phyloP scores from a whole-genome alignment of 2,888 invertebrate species.

The Hedya salicella region DNA sequence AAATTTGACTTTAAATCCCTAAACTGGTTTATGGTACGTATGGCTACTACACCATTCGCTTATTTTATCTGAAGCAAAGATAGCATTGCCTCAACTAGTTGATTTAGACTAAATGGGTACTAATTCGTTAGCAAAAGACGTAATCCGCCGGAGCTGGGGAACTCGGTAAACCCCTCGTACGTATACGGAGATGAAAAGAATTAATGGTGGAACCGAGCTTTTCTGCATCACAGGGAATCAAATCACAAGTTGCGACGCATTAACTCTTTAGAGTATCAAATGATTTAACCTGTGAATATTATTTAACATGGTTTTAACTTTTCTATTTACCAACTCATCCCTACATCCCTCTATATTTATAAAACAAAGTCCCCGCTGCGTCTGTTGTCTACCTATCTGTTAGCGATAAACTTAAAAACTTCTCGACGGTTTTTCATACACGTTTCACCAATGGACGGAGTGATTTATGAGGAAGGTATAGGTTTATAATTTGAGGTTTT shows the following conservation, averaged over 20 bases:
- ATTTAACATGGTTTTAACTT: neutral
- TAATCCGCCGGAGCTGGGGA: slow-evolving; percentile 37
- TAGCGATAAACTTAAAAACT: too few relatives aligned
- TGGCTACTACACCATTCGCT: too few relatives aligned
- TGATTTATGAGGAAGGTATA: too few relatives aligned
- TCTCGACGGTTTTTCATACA: too few relatives aligned
- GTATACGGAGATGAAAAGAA: slow-evolving; percentile 53
- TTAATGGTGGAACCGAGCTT: slow-evolving; percentile 44
- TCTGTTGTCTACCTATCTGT: too few relatives aligned
- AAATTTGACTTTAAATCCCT: too few relatives aligned
- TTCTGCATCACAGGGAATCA: neutral
- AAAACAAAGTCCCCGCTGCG: too few relatives aligned
- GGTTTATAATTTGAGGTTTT: too few relatives aligned
- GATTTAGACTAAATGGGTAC: slow-evolving; percentile 35
- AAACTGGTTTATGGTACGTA: too few relatives aligned
- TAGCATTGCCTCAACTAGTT: slow-evolving; percentile 19
- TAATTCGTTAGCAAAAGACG: slow-evolving; percentile 38
- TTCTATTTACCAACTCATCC: too few relatives aligned
- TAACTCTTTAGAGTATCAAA: neutral
- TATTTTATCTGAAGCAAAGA: neutral
- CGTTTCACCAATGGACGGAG: too few relatives aligned
- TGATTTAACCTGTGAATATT: neutral
- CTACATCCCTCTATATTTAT: too few relatives aligned
- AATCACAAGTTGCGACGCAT: slow-evolving; percentile 13
- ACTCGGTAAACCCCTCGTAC: slow-evolving; percentile 46